Percentiles rank a stretch among this genome's conserved stretches.
These are phyloP conservation scores for Silurus glanis DNA, from an alignment of 2,113 vertebrate species.

Conservation along the genomic window DNA sequence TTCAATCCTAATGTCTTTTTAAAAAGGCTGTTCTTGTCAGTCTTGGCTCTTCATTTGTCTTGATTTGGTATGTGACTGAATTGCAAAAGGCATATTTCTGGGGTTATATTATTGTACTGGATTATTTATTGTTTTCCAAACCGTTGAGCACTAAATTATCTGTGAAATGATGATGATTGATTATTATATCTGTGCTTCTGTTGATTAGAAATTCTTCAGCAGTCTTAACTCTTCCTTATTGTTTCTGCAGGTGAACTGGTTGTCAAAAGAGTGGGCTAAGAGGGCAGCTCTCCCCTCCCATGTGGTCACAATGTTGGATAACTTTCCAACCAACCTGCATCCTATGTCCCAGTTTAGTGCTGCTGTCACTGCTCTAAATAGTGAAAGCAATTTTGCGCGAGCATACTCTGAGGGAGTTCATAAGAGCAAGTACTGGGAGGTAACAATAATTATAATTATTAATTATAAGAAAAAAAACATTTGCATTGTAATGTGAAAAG, in stretches of 20 bases:
- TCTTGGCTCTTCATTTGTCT: background rate
- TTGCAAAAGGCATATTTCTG: background rate
- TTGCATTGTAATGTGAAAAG: background rate
- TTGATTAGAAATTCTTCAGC: background rate
- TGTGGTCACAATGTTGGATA: slow-evolving; percentile 98
- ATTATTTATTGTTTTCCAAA: background rate
- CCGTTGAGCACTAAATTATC: background rate
- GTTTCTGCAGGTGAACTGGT: slow-evolving; percentile 80
- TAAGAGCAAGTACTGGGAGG: slow-evolving; percentile 96
- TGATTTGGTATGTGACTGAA: background rate
- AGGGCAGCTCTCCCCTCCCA: slow-evolving; percentile 93
- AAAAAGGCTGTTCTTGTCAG: background rate
- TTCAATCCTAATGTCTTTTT: background rate
- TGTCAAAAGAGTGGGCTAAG: slow-evolving; percentile 94
- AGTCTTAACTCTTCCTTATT: background rate
- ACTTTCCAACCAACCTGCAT: slow-evolving; percentile 96
- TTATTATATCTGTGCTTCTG: background rate
- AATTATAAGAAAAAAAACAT: background rate
- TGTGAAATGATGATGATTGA: background rate
- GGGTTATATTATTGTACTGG: background rate
- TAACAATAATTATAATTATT: slow-evolving; percentile 56
- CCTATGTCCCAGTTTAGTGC: slow-evolving; percentile 98
- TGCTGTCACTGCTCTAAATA: slow-evolving; percentile 93
- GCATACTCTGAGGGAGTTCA: slow-evolving; percentile 91
- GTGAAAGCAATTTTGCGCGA: slow-evolving; percentile 91